Evolutionary conservation across 1,140 invertebrate species (phyloP).

Genomic region (Elymnias hypermnestra): DNA sequence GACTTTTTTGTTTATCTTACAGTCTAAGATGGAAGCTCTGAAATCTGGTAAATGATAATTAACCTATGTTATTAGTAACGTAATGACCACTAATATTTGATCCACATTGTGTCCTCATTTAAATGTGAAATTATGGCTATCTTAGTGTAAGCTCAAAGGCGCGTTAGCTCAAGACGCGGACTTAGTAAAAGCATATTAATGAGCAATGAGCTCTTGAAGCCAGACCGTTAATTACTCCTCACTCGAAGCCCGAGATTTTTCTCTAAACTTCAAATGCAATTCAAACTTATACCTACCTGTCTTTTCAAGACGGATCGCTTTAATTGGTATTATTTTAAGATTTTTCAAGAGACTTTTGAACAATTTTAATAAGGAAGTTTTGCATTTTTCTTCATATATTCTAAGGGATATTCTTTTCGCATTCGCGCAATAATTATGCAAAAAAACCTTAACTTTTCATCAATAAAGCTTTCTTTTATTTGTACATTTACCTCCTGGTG

Average conservation of each 20-base stretch:
- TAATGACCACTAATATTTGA: too few relatives aligned
- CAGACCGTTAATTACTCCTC: slow-evolving; percentile 34
- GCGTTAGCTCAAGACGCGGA: slow-evolving; percentile 13
- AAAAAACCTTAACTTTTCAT: neutral
- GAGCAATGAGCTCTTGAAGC: slow-evolving; percentile 32
- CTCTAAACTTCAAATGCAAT: slow-evolving; percentile 15
- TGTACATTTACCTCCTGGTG: too few relatives aligned
- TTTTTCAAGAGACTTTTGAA: neutral
- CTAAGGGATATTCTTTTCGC: slow-evolving; percentile 1
- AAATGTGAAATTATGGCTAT: neutral
- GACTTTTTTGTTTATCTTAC: too few relatives aligned
- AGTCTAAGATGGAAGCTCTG: too few relatives aligned
- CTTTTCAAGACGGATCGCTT: slow-evolving; percentile 14
- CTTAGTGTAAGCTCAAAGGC: slow-evolving; percentile 15
- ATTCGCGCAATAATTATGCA: neutral
- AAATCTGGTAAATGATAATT: too few relatives aligned
- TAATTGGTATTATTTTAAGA: slow-evolving; percentile 13
- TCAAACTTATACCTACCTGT: slow-evolving; percentile 18
- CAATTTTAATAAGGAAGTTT: slow-evolving; percentile 5
- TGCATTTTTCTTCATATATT: neutral
- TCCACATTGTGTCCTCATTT: too few relatives aligned
- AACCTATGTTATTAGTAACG: too few relatives aligned
- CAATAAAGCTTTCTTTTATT: neutral
- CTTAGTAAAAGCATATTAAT: slow-evolving; percentile 31
- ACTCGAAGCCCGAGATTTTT: slow-evolving; percentile 7